phyloP scores from a whole-genome alignment of 2,797 vertebrate genomes.

The Crocodylus rhombifer region DNA sequence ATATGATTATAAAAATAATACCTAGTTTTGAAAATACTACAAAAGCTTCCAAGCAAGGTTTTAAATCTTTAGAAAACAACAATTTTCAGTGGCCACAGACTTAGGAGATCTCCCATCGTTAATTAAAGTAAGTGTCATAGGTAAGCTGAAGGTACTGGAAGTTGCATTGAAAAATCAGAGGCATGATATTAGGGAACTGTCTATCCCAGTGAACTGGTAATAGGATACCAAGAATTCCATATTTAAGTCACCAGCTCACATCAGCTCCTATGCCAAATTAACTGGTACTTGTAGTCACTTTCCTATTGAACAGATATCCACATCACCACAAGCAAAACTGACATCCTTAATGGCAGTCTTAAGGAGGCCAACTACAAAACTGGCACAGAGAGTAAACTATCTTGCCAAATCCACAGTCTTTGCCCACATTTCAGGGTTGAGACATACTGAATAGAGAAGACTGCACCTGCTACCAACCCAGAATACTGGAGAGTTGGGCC shows the following conservation, averaged over 20 bases:
- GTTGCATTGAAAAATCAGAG: not conserved
- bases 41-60: not conserved
- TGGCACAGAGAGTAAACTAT: not conserved
- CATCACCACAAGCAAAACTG: not conserved
- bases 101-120: not conserved
- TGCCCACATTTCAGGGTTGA: not conserved
- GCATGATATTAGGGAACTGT: not conserved
- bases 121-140: not conserved
- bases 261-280: not conserved
- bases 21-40: not conserved
- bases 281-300: not conserved
- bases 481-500: not conserved
- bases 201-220: not conserved
- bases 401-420: not conserved
- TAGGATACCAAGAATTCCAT: not conserved
- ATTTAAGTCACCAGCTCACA: not conserved
- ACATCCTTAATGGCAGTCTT: not conserved
- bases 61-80: conserved; percentile 1
- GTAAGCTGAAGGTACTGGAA: not conserved
- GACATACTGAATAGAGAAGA: not conserved
- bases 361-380: not conserved
- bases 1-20: not conserved
- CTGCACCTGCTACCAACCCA: not conserved
- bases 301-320: not conserved
- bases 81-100: not conserved